Evolutionary conservation across 2,888 invertebrate genomes (phyloP).

Genomic region (Rhingia campestris): DNA sequence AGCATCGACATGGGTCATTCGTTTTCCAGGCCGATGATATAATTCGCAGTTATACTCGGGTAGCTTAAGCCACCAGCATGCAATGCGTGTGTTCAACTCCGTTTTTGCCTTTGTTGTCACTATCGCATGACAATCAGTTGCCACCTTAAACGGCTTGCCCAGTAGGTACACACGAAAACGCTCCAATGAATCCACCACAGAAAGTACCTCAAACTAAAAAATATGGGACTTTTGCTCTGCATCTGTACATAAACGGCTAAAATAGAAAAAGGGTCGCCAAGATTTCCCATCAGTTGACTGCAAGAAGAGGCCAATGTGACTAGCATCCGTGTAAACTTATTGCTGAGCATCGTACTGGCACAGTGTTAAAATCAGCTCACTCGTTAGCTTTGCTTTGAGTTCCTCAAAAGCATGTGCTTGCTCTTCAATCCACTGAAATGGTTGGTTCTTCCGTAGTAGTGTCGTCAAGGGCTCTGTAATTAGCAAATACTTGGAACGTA

Average conservation of each 20-base stretch:
- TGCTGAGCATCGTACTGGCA: too few relatives aligned
- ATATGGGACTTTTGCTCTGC: conserved; percentile 4
- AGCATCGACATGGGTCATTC: conserved; percentile 54
- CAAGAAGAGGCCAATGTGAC: too few relatives aligned
- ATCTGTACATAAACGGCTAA: conserved; percentile 64
- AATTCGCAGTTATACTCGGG: conserved; percentile 15
- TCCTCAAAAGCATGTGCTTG: too few relatives aligned
- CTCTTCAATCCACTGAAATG: too few relatives aligned
- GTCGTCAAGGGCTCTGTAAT: too few relatives aligned
- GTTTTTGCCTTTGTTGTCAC: not conserved
- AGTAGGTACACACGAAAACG: conserved; percentile 6
- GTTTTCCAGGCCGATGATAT: conserved; percentile 15
- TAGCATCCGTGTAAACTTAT: too few relatives aligned
- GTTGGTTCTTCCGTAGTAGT: too few relatives aligned
- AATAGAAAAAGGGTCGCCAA: conserved; percentile 29
- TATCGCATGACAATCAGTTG: conserved; percentile 19
- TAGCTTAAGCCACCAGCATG: conserved; percentile 27
- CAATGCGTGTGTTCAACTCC: conserved; percentile 5
- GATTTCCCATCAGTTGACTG: too few relatives aligned
- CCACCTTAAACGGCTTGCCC: conserved; percentile 6
- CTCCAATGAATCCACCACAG: conserved; percentile 21
- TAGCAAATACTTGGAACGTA: too few relatives aligned
- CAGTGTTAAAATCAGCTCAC: too few relatives aligned
- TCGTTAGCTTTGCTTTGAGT: too few relatives aligned
- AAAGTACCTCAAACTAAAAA: conserved; percentile 14